Evolutionary conservation across 2,888 invertebrate species (phyloP).

Genomic region (Hemaris fuciformis): DNA sequence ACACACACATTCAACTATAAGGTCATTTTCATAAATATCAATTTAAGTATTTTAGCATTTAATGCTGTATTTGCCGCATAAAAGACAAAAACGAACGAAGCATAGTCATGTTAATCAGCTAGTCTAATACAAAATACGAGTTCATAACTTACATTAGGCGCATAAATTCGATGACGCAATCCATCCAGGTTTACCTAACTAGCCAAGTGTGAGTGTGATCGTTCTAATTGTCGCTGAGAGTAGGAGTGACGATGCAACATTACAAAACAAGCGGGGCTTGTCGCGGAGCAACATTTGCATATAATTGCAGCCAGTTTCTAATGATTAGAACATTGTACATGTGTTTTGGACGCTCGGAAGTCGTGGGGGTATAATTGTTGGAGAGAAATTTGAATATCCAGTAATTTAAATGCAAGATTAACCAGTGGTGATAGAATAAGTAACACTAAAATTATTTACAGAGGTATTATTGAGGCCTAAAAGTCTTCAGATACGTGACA

Average conservation of each 20-base stretch:
- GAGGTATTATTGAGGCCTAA: no score
- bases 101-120: no score
- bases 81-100: no score
- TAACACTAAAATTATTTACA: no score
- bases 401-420: neutral
- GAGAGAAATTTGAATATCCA: neutral
- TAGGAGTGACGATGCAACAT: conserved; percentile 67
- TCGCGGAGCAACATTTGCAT: conserved; percentile 68
- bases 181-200: neutral
- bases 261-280: conserved; percentile 65
- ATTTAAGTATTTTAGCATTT: no score
- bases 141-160: neutral
- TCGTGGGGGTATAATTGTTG: neutral
- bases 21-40: no score
- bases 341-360: neutral
- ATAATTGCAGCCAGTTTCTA: conserved; percentile 70
- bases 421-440: no score
- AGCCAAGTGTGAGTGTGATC: neutral
- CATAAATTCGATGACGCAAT: neutral
- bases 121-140: no score
- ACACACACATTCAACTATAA: no score
- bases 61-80: no score
- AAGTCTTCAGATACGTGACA: no score
- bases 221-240: conserved; percentile 41
- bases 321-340: conserved; percentile 24